These are phyloP conservation scores for Octonoba sinensis DNA, from an alignment of 2,888 invertebrate genomes.

Conservation along the genomic window DNA sequence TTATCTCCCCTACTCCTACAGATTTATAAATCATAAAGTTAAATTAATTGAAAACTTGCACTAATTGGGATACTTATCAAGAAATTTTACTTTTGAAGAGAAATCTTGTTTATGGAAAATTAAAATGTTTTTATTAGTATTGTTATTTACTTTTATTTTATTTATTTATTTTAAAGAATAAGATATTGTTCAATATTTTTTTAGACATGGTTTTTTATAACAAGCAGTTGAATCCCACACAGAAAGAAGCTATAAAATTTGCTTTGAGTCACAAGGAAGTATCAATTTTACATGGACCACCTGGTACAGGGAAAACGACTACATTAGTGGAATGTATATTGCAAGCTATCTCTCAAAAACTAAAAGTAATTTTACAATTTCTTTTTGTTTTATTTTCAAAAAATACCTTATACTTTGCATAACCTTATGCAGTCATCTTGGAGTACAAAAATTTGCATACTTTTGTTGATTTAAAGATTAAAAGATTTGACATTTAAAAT, in stretches of 20 bases:
- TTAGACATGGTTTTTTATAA: constrained; percentile 66
- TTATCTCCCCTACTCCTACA: too few relatives aligned
- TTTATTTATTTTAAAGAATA: too few relatives aligned
- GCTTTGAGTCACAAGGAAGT: constrained; percentile 73
- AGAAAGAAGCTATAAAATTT: constrained; percentile 74
- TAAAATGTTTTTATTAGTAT: too few relatives aligned
- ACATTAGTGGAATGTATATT: constrained; percentile 75
- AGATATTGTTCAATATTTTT: neutral
- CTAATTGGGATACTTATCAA: too few relatives aligned
- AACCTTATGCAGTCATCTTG: too few relatives aligned
- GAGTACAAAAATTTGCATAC: too few relatives aligned
- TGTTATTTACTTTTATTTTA: too few relatives aligned
- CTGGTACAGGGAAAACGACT: constrained; percentile 76
- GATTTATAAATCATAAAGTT: too few relatives aligned
- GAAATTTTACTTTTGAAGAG: neutral
- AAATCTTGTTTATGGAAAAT: neutral
- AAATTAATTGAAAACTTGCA: too few relatives aligned
- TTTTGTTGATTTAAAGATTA: too few relatives aligned
- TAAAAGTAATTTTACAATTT: constrained; percentile 69
- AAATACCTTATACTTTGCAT: neutral
- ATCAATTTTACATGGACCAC: constrained; percentile 75
- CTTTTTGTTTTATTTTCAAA: neutral
- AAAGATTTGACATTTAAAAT: too few relatives aligned
- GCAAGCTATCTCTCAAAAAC: constrained; percentile 72
- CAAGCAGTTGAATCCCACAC: constrained; percentile 72